A percentile compares a stretch with the other conserved stretches of the same genome.
These are phyloP conservation scores for Eristalis pertinax DNA, from an alignment of 2,888 invertebrate genomes.

Conservation along the genomic window DNA sequence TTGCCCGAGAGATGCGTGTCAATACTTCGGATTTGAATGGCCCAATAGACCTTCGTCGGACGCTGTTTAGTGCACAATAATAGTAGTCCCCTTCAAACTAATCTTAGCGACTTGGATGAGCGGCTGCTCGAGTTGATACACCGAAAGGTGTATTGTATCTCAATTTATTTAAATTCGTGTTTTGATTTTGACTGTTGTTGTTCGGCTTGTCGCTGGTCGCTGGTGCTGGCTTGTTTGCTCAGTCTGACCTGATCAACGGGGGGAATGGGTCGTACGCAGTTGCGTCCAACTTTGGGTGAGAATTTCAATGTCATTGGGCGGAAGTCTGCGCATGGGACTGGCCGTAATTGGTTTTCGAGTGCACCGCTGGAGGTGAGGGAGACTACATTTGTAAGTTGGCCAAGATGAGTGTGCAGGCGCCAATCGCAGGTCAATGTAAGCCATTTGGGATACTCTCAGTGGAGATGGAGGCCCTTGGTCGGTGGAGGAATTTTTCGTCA, in stretches of 20 bases:
- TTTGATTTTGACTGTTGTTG: background rate
- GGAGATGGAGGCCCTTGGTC: background rate
- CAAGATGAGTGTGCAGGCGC: background rate
- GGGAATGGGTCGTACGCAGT: background rate
- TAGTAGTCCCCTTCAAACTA: conserved; percentile 7
- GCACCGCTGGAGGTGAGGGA: background rate
- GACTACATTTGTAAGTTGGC: no score
- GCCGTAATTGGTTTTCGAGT: background rate
- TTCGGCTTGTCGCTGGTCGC: no score
- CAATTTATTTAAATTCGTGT: conserved; percentile 22
- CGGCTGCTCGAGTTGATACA: conserved; percentile 2
- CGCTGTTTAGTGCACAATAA: conserved; percentile 4
- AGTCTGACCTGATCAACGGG: background rate
- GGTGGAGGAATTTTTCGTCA: background rate
- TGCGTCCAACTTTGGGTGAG: background rate
- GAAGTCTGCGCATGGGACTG: background rate
- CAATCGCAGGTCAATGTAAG: background rate
- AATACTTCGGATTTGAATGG: conserved; percentile 15
- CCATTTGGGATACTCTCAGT: background rate
- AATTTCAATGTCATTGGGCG: background rate
- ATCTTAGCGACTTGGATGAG: conserved; percentile 6
- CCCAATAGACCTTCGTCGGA: conserved; percentile 11
- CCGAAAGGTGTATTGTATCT: conserved; percentile 20
- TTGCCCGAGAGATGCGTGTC: conserved; percentile 19
- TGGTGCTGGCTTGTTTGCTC: background rate